Base-by-base conservation (phyloP, 2,797 vertebrate species). In the Lepus townsendii region DNA sequence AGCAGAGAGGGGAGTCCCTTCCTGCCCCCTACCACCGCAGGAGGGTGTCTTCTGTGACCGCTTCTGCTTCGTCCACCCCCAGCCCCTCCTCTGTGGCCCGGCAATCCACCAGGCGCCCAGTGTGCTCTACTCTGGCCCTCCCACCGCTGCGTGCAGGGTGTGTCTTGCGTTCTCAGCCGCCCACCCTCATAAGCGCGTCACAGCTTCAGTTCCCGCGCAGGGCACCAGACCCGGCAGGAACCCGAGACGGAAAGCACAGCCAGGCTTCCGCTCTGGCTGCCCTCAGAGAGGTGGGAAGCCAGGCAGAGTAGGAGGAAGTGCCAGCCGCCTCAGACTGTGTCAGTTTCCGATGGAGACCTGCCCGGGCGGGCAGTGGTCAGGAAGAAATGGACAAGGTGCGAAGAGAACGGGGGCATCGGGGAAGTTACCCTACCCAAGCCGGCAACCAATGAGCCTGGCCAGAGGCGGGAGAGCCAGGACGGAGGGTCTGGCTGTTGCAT, bases 121-220 rank as follows among this genome's bases (percentile, higher is more conserved):
- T 20, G 16, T 16, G 19, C 16, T 52, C 30, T 62, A 0, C 12
- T 16, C 32, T 16, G 7, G 17, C 3, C n/a, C 38, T 17, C 6
- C 32, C 9, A 0, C 4, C 0, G 0, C 0, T 19, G 30, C 63
- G 5, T 30, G 47, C 79, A 62, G 3, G 20, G 12, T 2, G 20
- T 1, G 1, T 22, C 24, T 68, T 8, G 54, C 14, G 7, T 57
- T 57, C 19, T 57, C 54, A 57, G 54, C 7, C 4, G 4, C 14
- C 17, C 54, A 16, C 19, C 54, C 54, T 4, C 54, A 13, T 57
- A 19, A 9, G 20, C 6, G 7, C 3, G 11, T 32, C 38, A 17
- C 6, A 22, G 50, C 57, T 62, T 80, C 13, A 9, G 27, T 62
- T 32, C 60, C 2, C 0, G 4, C 5, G 24, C 2, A 20, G 75